These are phyloP conservation scores for Micronisus gabar DNA, from an alignment of 2,113 vertebrate genomes.

Conservation along the genomic window DNA sequence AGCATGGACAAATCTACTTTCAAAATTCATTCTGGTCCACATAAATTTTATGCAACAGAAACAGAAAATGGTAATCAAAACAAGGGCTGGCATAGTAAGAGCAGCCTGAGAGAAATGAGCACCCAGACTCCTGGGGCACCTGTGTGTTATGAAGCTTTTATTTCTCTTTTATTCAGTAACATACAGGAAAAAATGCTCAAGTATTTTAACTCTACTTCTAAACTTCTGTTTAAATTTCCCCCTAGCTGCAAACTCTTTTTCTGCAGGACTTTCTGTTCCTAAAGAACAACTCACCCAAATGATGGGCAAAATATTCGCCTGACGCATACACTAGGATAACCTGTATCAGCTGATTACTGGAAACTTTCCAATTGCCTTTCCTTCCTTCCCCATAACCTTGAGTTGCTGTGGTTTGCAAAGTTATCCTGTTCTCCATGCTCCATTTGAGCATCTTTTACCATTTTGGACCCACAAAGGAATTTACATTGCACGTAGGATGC, in stretches of 20 bases:
- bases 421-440: background rate
- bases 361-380: background rate
- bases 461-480: background rate
- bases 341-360: background rate
- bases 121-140: background rate
- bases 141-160: background rate
- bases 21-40: background rate
- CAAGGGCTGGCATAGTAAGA: background rate
- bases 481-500: background rate
- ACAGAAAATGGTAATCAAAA: background rate
- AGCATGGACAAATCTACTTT: background rate
- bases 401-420: background rate
- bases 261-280: background rate
- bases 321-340: background rate
- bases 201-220: background rate
- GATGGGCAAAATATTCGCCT: background rate
- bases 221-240: background rate
- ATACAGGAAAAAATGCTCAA: background rate
- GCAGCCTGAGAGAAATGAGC: background rate
- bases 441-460: background rate
- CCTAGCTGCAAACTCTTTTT: background rate
- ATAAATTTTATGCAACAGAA: background rate
- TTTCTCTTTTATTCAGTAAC: background rate
- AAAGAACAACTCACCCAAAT: background rate
- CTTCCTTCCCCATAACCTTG: background rate